A percentile compares a stretch with the other conserved stretches of the same genome.
Evolutionary conservation across 2,113 vertebrate species (phyloP).

Genomic region (Heterotilapia buettikoferi): DNA sequence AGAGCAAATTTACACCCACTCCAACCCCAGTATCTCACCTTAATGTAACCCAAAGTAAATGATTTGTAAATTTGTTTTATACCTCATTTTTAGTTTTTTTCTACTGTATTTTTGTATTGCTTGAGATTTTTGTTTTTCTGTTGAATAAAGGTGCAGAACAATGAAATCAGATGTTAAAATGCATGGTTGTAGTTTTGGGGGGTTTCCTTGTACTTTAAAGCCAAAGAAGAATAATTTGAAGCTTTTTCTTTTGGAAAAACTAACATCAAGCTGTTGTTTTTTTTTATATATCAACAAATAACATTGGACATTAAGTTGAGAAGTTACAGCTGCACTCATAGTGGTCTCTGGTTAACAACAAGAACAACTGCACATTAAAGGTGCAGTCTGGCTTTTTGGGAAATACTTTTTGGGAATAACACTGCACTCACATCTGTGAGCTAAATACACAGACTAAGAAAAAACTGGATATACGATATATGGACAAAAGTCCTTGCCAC

Average conservation of each 20-base stretch:
- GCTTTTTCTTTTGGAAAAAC: neutral
- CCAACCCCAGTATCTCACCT: conserved; percentile 22
- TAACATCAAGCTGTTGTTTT: neutral
- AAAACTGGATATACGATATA: neutral
- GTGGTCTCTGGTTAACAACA: neutral
- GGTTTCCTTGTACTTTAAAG: neutral
- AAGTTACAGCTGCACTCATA: neutral
- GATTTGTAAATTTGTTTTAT: conserved; percentile 84
- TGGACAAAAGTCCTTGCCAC: neutral
- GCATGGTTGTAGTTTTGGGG: neutral
- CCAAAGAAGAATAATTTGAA: conserved; percentile 1
- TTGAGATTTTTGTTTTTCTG: conserved; percentile 32
- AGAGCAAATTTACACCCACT: conserved; percentile 33
- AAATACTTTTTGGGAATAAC: neutral
- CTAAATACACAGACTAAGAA: neutral
- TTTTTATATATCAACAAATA: neutral
- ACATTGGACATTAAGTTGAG: neutral
- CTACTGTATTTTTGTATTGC: conserved; percentile 70
- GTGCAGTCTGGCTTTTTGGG: neutral
- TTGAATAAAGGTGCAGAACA: conserved; percentile 29
- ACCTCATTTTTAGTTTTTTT: conserved; percentile 85
- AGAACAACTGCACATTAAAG: neutral
- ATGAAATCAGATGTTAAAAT: conserved; percentile 11
- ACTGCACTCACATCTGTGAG: neutral
- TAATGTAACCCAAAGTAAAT: conserved; percentile 59